Base-by-base conservation (phyloP, 2,888 invertebrate species). In the Apamea sordens region DNA sequence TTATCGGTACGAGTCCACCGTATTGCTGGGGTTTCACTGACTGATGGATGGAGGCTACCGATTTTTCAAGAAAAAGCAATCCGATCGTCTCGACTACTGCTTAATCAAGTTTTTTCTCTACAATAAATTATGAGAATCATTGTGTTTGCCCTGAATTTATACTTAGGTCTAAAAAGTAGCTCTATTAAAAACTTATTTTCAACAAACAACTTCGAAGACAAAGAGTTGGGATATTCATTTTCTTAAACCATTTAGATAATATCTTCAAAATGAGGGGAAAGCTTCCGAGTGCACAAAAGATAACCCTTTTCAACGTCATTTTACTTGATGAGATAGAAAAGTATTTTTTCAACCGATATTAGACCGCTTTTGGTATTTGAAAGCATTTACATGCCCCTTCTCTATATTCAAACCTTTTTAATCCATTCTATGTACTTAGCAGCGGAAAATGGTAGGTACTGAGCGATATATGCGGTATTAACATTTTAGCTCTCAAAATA, bases 261-360 rank as follows among this genome's bases (percentile, higher is more conserved):
- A 86, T 85, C 87, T 81, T 64, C 63, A 72, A 72, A 87, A 87
- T 76, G 76, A 87, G 68, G 68, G 36, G 36, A 76, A 72, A 74
- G 32, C 74, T 82, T 68, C 53, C 64, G 65, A 77, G 65, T 81
- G 74, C 73, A 78, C 76, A 80, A 80, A 83, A 82, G 70, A 80
- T 79, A 79, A 79, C 80, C 76, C 72, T 74, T 70, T 80, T 79
- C 79, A 80, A 87, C 76, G 84, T 74, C 47, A 80, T 84, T 87
- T 84, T 79, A 47, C 75, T 83, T 86, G 69, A 87, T 88, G 70
- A 78, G 69, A 76, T 83, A 79, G 76, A 85, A 77, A 61, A 73
- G 71, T 68, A 72, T 84, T 85, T 82, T 81, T 82, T 81, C 69
- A 74, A 7, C 24, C 69, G 15, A 73, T 79, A 50, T 73, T 69